Conservation (phyloP, 2,888 invertebrate genomes). For the Catocala fraxini region DNA sequence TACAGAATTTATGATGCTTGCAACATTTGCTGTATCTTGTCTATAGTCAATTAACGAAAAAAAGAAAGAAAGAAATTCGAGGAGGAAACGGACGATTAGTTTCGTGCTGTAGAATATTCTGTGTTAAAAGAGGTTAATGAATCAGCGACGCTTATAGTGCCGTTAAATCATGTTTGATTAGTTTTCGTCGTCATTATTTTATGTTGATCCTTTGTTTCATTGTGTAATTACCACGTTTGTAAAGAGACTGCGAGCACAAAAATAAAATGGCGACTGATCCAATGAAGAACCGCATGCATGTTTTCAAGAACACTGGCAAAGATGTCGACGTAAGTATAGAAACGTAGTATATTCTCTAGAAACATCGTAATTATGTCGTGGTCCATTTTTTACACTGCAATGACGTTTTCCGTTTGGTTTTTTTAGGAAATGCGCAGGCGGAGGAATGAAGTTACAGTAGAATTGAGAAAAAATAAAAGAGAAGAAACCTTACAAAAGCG, state of each 20-base stretch:
- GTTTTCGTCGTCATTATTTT: slow-evolving; percentile 72
- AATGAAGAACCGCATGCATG: slow-evolving; percentile 95
- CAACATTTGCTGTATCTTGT: slow-evolving; percentile 54
- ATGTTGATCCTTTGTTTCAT: slow-evolving; percentile 80
- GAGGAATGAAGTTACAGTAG: slow-evolving; percentile 98
- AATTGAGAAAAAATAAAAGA: slow-evolving; percentile 98
- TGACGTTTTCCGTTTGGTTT: slow-evolving; percentile 47
- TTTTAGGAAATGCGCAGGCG: slow-evolving; percentile 98
- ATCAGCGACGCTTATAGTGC: slow-evolving; percentile 74
- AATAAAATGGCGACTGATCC: slow-evolving; percentile 93
- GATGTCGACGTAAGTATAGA: slow-evolving; percentile 97
- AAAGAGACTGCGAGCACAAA: slow-evolving; percentile 74
- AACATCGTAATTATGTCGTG: slow-evolving; percentile 19
- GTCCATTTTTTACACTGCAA: slow-evolving; percentile 23
- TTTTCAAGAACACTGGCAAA: slow-evolving; percentile 99
- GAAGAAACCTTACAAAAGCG: slow-evolving; percentile 98
- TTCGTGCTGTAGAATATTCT: slow-evolving; percentile 78
- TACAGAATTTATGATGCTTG: slow-evolving; percentile 20
- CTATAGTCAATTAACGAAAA: slow-evolving; percentile 55
- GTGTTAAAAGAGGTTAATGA: slow-evolving; percentile 75
- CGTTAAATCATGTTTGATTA: slow-evolving; percentile 81
- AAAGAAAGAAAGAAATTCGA: slow-evolving; percentile 65
- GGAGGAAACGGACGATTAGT: slow-evolving; percentile 72
- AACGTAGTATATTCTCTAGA: slow-evolving; percentile 21
- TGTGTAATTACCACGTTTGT: slow-evolving; percentile 76